Conservation (phyloP, 2,113 vertebrate genomes). For the Centropristis striata region DNA sequence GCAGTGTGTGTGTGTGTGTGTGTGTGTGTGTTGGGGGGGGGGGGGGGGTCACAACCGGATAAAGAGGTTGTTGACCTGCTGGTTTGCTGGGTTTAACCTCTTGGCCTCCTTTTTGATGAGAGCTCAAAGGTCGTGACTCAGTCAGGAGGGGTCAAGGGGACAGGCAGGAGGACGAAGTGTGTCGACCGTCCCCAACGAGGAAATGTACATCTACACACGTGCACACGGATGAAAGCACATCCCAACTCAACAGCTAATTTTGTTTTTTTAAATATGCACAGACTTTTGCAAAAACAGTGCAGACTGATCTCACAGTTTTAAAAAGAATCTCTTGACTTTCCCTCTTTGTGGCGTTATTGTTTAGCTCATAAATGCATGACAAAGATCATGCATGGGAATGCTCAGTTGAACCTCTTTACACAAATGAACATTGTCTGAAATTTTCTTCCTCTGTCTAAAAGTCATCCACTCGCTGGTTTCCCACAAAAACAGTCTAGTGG, state of each 20-base stretch:
- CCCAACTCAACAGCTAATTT: not conserved
- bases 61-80: slow-evolving; percentile 76
- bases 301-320: slow-evolving; percentile 4
- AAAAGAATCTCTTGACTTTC: slow-evolving; percentile 32
- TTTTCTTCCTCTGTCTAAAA: slow-evolving; percentile 45
- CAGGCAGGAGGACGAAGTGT: slow-evolving; percentile 60
- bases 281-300: slow-evolving; percentile 28
- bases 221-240: not conserved
- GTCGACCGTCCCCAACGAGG: slow-evolving; percentile 29
- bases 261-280: slow-evolving; percentile 8
- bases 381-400: slow-evolving; percentile 54
- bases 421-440: slow-evolving; percentile 50
- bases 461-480: slow-evolving; percentile 62
- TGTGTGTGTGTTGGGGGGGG: too few relatives aligned
- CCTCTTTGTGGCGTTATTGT: slow-evolving; percentile 39
- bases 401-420: slow-evolving; percentile 17
- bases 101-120: slow-evolving; percentile 65
- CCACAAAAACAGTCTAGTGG: slow-evolving; percentile 60
- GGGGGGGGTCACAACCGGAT: slow-evolving; percentile 37
- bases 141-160: slow-evolving; percentile 57
- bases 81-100: slow-evolving; percentile 74
- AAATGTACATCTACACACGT: slow-evolving; percentile 25
- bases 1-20: too few relatives aligned
- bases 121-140: slow-evolving; percentile 59
- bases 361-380: slow-evolving; percentile 35